phyloP scores from a whole-genome alignment of 2,113 vertebrate genomes.

The Dicentrarchus labrax region DNA sequence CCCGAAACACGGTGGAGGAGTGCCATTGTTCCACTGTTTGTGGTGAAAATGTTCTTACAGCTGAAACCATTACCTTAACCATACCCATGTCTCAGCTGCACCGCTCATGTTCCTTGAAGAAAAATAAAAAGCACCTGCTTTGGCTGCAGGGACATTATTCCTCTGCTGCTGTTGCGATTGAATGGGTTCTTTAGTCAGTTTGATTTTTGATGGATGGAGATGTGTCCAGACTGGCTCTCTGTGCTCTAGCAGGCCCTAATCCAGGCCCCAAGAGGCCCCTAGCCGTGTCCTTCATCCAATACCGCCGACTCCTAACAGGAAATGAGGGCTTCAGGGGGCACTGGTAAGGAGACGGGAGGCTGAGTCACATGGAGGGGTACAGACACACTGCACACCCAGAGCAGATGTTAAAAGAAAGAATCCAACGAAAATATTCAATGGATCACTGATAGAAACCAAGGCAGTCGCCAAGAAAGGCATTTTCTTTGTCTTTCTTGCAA shows the following conservation, averaged over 20 bases:
- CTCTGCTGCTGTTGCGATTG: slow-evolving; percentile 22
- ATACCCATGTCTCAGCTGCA: neutral
- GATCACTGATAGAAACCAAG: slow-evolving; percentile 48
- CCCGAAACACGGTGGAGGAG: slow-evolving; percentile 33
- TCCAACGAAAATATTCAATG: slow-evolving; percentile 46
- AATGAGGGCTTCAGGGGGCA: slow-evolving; percentile 85
- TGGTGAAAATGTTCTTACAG: slow-evolving; percentile 43
- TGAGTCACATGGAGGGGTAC: slow-evolving; percentile 61
- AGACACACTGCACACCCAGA: slow-evolving; percentile 48
- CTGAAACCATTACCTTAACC: slow-evolving; percentile 29
- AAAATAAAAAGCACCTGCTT: slow-evolving; percentile 66
- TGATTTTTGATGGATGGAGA: slow-evolving; percentile 68
- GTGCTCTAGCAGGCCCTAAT: slow-evolving; percentile 55
- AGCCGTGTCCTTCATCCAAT: slow-evolving; percentile 73
- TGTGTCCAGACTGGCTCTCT: slow-evolving; percentile 54
- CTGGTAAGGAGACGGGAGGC: slow-evolving; percentile 57
- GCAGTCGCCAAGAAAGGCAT: slow-evolving; percentile 27
- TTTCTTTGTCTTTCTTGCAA: slow-evolving; percentile 43
- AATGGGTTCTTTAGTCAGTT: slow-evolving; percentile 54
- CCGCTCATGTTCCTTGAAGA: slow-evolving; percentile 11
- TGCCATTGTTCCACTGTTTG: slow-evolving; percentile 57
- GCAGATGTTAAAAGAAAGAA: slow-evolving; percentile 66
- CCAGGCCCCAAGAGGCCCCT: slow-evolving; percentile 63
- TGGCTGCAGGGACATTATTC: slow-evolving; percentile 32
- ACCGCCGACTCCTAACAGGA: slow-evolving; percentile 81